Evolutionary conservation across 2,888 invertebrate genomes (phyloP), one percentile per base, ranked within the genome.

Genomic region (Dicyrtoma fusca): DNA sequence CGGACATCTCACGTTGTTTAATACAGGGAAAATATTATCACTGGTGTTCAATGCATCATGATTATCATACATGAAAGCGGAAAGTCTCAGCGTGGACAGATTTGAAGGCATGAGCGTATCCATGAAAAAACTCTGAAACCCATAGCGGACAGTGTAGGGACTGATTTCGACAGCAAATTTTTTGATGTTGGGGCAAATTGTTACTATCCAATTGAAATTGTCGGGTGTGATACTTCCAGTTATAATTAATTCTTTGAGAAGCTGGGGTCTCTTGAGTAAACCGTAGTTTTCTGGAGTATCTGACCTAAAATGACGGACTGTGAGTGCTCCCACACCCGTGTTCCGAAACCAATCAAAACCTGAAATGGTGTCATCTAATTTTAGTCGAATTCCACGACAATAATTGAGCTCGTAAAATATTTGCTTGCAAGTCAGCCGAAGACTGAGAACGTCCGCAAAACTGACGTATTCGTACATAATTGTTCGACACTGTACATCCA

Each of bases 281-380:
- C 45, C 19, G 14, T 47, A 11, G 6, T 59, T 57, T 10, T 53
- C 44, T 19, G 61, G 44, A 25, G 17, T 23, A 17, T 71, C 70
- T 0, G 69, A 10, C 0, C 65, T 21, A 55, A 74, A 72, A 26
- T 72, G 70, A 17, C 75, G 73, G 3, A 76, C 71, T 21, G 51
- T 71, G 10, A 76, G 63, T 4, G 68, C 63, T 23, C 72, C 70
- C 14, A 76, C 72, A n/a, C 75, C 76, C 44, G 69, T 47, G n/a
- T 61, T 59, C 47, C 55, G 14, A 34, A 76, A 59, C 25, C 68
- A 53, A 17, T 72, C 72, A 44, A 65, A 69, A 19, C 72, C 75
- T 0, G 44, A 13, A 17, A 64, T 17, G 1, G 72, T 65, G 45
- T 75, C 76, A 44, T 75, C 74, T 49, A 76, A 47, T 42, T 55